Conservation (phyloP, 2,113 vertebrate genomes). For the Aegypius monachus region DNA sequence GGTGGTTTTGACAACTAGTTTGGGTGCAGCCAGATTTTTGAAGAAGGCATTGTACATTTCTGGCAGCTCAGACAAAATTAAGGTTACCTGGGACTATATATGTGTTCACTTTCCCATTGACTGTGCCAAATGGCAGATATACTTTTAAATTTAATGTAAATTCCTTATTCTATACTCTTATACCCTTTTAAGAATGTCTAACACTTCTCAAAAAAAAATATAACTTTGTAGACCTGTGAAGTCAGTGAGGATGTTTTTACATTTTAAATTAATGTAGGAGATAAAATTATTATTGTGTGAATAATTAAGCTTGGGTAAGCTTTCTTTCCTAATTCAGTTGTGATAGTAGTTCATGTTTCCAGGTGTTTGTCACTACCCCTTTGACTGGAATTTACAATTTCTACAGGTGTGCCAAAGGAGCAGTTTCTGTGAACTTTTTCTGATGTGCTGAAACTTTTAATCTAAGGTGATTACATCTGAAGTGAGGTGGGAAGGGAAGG, state of each 20-base stretch:
- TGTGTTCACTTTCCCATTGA: not conserved
- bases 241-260: not conserved
- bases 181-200: accelerated
- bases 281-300: not conserved
- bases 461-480: not conserved
- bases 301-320: too few relatives aligned
- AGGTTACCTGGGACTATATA: accelerated
- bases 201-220: not conserved
- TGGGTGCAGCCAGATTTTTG: not conserved
- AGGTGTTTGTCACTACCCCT: not conserved
- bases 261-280: not conserved
- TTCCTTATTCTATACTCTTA: not conserved
- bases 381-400: not conserved
- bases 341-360: not conserved
- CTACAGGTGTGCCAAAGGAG: not conserved
- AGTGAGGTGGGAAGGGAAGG: not conserved
- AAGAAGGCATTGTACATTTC: not conserved
- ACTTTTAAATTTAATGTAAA: not conserved
- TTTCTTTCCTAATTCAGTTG: accelerated
- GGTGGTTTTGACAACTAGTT: not conserved
- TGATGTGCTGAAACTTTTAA: not conserved
- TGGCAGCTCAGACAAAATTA: not conserved
- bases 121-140: not conserved
- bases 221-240: not conserved
- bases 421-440: too few relatives aligned